Conservation (phyloP, 1,140 invertebrate genomes). For the Aphidius gifuensis region DNA sequence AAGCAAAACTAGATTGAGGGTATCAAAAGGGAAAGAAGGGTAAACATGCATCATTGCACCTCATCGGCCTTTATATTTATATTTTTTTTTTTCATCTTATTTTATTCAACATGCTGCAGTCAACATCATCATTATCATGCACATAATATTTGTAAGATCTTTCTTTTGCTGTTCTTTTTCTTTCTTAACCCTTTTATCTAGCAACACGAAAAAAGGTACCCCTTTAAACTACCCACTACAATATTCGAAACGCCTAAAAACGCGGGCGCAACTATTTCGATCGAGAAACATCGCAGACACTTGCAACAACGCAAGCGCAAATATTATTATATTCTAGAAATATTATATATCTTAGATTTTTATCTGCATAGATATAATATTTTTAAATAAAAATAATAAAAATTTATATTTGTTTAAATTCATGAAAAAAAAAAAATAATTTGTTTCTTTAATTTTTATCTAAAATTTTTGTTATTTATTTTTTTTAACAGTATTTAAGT, state of each 20-base stretch:
- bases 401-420: too few species aligned
- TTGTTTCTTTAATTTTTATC: too few species aligned
- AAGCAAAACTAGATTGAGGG: constrained; percentile 29
- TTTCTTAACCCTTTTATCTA: neutral
- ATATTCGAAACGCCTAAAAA: neutral
- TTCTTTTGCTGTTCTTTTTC: neutral
- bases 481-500: too few species aligned
- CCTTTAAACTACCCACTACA: neutral
- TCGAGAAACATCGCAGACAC: constrained; percentile 11
- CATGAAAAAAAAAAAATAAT: too few species aligned
- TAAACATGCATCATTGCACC: constrained; percentile 19
- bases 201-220: neutral
- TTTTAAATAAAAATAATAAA: too few species aligned
- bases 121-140: neutral
- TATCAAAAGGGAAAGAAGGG: constrained; percentile 1
- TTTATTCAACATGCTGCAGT: neutral
- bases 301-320: constrained; percentile 13
- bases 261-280: constrained; percentile 12
- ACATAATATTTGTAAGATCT: too few species aligned
- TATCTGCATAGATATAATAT: too few species aligned
- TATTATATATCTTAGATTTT: too few species aligned
- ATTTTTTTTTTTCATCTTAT: too few species aligned
- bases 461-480: too few species aligned
- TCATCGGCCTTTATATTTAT: constrained; percentile 1
- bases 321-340: neutral